phyloP scores from a whole-genome alignment of 37 sponge, comb jelly and placozoan species.

The Eunapius fragilis region DNA sequence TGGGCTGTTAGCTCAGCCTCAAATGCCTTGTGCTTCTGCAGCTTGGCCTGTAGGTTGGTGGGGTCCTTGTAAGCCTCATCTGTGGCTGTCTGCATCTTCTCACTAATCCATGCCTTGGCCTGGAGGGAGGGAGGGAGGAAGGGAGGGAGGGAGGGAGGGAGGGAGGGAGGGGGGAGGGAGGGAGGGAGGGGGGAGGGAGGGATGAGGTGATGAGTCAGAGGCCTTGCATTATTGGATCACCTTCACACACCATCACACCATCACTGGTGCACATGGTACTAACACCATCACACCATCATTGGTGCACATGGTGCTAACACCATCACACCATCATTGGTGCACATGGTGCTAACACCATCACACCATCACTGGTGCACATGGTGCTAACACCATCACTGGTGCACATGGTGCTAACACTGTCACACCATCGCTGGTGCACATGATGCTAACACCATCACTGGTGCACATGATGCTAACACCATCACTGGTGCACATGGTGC shows the following conservation, averaged over 20 bases:
- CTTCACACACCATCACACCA: neutral
- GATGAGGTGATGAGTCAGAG: too few relatives aligned
- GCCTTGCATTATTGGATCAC: too few relatives aligned
- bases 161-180: too few relatives aligned
- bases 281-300: neutral
- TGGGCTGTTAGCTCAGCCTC: conserved; percentile 90
- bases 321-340: neutral
- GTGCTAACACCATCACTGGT: too few relatives aligned
- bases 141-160: neutral
- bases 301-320: neutral
- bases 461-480: too few relatives aligned
- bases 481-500: neutral
- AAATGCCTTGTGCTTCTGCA: conserved; percentile 92
- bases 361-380: too few relatives aligned
- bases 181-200: too few relatives aligned
- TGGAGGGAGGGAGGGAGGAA: conserved; percentile 1
- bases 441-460: neutral
- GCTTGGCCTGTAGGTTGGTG: conserved; percentile 87
- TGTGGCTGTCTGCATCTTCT: conserved; percentile 80
- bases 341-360: neutral
- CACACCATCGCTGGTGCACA: neutral
- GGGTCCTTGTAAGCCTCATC: conserved; percentile 91
- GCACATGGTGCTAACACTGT: neutral
- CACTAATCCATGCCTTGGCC: conserved; percentile 86
- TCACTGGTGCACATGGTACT: neutral